phyloP scores from a whole-genome alignment of 1,140 invertebrate species.

The Aphaenogaster rudis region DNA sequence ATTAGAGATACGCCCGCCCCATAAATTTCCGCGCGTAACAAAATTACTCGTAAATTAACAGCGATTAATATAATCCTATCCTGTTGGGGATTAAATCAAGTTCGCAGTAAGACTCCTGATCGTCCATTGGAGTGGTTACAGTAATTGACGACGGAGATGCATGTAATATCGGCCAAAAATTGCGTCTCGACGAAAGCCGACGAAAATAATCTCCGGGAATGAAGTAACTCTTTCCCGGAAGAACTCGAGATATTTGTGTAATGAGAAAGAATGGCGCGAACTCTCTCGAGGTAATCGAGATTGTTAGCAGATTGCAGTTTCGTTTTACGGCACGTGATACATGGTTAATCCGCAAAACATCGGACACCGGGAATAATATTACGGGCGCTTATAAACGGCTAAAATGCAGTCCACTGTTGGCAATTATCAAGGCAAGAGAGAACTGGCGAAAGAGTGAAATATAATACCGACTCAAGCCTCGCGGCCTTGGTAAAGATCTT shows the following conservation, averaged over 20 bases:
- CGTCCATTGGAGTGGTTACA: background rate
- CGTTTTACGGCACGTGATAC: slow-evolving; percentile 66
- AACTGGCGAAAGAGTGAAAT: slow-evolving; percentile 71
- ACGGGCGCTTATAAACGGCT: slow-evolving; percentile 46
- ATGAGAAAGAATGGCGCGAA: slow-evolving; percentile 62
- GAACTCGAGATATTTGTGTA: slow-evolving; percentile 61
- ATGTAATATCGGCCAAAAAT: slow-evolving; percentile 53
- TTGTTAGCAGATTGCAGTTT: slow-evolving; percentile 70
- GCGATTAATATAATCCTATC: slow-evolving; percentile 1
- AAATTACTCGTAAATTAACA: slow-evolving; percentile 30
- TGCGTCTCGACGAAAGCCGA: slow-evolving; percentile 35
- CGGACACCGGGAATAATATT: slow-evolving; percentile 66
- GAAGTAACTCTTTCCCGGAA: slow-evolving; percentile 64
- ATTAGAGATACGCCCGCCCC: slow-evolving; percentile 23
- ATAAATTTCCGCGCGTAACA: background rate
- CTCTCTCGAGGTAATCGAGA: slow-evolving; percentile 50
- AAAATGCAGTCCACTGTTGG: slow-evolving; percentile 63
- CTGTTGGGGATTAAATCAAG: slow-evolving; percentile 20
- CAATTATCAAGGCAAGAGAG: slow-evolving; percentile 47
- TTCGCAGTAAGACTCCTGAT: background rate
- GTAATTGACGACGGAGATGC: slow-evolving; percentile 22
- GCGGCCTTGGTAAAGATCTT: slow-evolving; percentile 71
- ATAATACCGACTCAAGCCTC: slow-evolving; percentile 67
- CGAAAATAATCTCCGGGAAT: slow-evolving; percentile 58
- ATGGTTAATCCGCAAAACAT: slow-evolving; percentile 69